Percentiles rank a stretch among this genome's conserved stretches.
These are phyloP conservation scores for Stegodyphus mimosarum DNA, from an alignment of 1,140 invertebrate genomes.

Conservation along the genomic window DNA sequence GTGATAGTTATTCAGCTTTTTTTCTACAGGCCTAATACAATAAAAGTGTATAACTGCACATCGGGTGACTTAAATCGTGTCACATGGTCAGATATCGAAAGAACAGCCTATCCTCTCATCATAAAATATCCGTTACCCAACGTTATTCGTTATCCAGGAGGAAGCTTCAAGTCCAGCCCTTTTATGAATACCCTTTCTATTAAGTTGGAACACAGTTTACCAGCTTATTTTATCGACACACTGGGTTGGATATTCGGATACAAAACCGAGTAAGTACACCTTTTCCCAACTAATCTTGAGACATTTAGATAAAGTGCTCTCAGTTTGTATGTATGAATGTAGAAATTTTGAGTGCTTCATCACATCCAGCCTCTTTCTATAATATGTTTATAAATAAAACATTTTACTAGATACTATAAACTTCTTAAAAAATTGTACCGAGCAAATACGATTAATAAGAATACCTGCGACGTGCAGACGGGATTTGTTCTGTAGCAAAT, in stretches of 20 bases:
- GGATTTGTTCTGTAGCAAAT: too few species aligned
- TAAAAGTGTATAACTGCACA: constrained; percentile 89
- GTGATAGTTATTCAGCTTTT: too few species aligned
- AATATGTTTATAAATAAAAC: too few species aligned
- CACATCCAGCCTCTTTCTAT: too few species aligned
- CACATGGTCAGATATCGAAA: constrained; percentile 75
- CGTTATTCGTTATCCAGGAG: constrained; percentile 64
- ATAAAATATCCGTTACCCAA: constrained; percentile 54
- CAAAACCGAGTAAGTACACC: constrained; percentile 79
- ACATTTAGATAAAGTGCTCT: too few species aligned
- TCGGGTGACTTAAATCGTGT: constrained; percentile 90
- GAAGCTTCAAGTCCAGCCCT: constrained; percentile 76
- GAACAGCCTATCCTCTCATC: constrained; percentile 62
- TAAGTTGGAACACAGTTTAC: constrained; percentile 87
- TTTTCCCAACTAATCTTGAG: too few species aligned
- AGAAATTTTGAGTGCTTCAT: too few species aligned
- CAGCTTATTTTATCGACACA: constrained; percentile 83
- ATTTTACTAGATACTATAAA: too few species aligned
- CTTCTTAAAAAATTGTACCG: too few species aligned
- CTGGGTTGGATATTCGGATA: constrained; percentile 78
- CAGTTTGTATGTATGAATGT: too few species aligned
- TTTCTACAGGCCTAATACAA: constrained; percentile 71
- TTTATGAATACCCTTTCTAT: constrained; percentile 81
- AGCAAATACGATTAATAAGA: too few species aligned
- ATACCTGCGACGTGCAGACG: too few species aligned